These are phyloP conservation scores for Tyrannus savana DNA, from an alignment of 2,113 vertebrate genomes.

Conservation along the genomic window DNA sequence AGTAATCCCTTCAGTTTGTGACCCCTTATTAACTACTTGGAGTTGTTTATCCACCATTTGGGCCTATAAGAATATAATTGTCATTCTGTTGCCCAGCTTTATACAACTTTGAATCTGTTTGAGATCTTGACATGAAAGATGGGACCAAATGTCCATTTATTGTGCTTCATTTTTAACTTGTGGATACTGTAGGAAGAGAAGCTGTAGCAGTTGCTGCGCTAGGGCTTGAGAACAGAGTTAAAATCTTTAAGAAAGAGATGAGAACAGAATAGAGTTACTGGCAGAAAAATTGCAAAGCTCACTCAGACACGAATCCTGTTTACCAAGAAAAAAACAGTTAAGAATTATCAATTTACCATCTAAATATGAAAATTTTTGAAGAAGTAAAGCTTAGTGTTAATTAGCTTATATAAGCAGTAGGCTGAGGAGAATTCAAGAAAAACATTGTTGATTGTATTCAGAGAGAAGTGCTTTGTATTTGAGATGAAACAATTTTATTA, in stretches of 20 bases:
- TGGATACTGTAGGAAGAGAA: neutral
- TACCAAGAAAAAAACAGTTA: neutral
- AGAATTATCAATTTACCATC: neutral
- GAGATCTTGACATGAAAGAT: neutral
- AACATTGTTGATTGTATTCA: neutral
- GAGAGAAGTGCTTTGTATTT: conserved; percentile 26
- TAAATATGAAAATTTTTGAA: neutral
- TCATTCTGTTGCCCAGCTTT: neutral
- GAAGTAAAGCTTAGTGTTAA: neutral
- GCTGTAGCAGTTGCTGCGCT: neutral
- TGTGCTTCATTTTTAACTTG: neutral
- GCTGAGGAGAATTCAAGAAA: neutral
- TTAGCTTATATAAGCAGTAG: neutral
- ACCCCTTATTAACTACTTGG: neutral
- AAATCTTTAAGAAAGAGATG: neutral
- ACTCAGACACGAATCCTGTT: neutral
- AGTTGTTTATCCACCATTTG: neutral
- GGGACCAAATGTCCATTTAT: neutral
- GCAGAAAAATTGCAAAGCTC: neutral
- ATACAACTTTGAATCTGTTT: neutral
- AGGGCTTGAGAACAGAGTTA: neutral
- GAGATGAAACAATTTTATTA: conserved; percentile 54
- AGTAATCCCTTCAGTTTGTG: neutral
- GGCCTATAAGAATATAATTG: neutral
- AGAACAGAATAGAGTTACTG: neutral